These are phyloP conservation scores for Xiphophorus hellerii DNA, from an alignment of 2,113 vertebrate species.

Conservation along the genomic window DNA sequence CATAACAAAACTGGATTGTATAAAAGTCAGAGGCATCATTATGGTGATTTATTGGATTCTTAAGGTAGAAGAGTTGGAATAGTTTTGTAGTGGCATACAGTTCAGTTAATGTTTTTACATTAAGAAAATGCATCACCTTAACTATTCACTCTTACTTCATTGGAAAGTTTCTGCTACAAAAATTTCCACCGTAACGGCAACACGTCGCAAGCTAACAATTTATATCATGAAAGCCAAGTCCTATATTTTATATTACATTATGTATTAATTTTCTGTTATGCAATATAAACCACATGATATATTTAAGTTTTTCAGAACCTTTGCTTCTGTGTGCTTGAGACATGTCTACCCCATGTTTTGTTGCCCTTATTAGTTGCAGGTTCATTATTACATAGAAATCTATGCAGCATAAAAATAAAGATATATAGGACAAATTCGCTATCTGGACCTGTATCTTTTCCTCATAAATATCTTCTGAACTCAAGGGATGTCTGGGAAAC, in stretches of 20 bases:
- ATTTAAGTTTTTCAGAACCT: not conserved
- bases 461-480: not conserved
- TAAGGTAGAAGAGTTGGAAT: too few relatives aligned
- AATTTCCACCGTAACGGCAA: not conserved
- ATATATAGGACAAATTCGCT: too few relatives aligned
- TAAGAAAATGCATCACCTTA: too few relatives aligned
- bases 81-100: too few relatives aligned
- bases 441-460: too few relatives aligned
- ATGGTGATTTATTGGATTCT: too few relatives aligned
- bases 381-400: not conserved
- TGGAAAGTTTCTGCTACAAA: not conserved
- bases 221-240: not conserved
- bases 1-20: too few relatives aligned
- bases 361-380: not conserved
- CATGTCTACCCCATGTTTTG: not conserved
- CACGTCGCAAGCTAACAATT: not conserved
- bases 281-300: not conserved
- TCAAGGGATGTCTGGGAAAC: not conserved
- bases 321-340: not conserved
- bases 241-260: slow-evolving; percentile 1
- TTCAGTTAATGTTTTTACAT: too few relatives aligned
- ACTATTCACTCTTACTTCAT: too few relatives aligned
- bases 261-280: not conserved
- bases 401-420: not conserved
- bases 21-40: too few relatives aligned